phyloP scores from a whole-genome alignment of 2,797 vertebrate species.

The Takifugu rubripes region DNA sequence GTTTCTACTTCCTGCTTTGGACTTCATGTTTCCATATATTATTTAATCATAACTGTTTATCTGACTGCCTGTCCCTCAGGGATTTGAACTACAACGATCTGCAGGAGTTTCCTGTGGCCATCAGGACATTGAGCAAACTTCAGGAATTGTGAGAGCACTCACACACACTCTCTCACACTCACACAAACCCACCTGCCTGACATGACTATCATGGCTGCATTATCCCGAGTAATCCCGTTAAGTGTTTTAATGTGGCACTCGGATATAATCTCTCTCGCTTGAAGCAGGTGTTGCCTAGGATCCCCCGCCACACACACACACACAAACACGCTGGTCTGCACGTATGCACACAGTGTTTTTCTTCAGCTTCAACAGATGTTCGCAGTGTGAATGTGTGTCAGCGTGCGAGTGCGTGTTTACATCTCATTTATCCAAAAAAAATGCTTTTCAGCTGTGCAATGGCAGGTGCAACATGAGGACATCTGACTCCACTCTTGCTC shows the following conservation, averaged over 20 bases:
- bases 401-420: slow-evolving; percentile 67
- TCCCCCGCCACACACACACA: slow-evolving; percentile 50
- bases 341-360: slow-evolving; percentile 36
- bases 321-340: slow-evolving; percentile 30
- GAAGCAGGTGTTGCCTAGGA: slow-evolving; percentile 75
- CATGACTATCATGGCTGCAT: slow-evolving; percentile 70
- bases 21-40: slow-evolving; percentile 6
- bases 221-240: slow-evolving; percentile 75
- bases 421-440: slow-evolving; percentile 76
- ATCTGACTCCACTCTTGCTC: slow-evolving; percentile 50
- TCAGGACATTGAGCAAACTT: slow-evolving; percentile 89
- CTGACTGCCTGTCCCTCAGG: slow-evolving; percentile 66
- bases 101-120: slow-evolving; percentile 89
- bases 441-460: slow-evolving; percentile 69
- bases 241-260: slow-evolving; percentile 77
- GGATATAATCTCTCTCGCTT: slow-evolving; percentile 75
- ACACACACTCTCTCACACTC: slow-evolving; percentile 27
- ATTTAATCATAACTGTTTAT: slow-evolving; percentile 30
- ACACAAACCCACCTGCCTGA: slow-evolving; percentile 65
- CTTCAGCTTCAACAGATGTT: slow-evolving; percentile 76
- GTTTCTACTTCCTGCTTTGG: neutral
- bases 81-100: slow-evolving; percentile 95
- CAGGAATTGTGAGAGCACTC: slow-evolving; percentile 88
- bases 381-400: slow-evolving; percentile 61
- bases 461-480: slow-evolving; percentile 73